phyloP scores from a whole-genome alignment of 2,797 vertebrate species.

The Manis javanica region DNA sequence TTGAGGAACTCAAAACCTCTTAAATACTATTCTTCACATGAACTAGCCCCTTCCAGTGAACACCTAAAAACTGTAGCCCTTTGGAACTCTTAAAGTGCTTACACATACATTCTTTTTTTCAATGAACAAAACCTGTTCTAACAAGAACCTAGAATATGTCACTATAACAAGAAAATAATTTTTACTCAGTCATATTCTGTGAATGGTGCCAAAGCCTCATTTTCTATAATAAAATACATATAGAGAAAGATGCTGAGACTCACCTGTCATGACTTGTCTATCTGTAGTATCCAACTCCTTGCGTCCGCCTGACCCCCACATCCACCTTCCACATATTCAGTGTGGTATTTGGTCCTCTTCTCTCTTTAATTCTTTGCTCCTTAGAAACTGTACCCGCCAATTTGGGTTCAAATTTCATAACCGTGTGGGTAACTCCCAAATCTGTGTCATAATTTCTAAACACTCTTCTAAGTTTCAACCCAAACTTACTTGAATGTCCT shows the following conservation, averaged over 20 bases:
- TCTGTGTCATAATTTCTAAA: neutral
- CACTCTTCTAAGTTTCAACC: neutral
- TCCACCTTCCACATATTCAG: neutral
- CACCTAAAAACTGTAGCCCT: neutral
- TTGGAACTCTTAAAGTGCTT: neutral
- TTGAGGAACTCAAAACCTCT: neutral
- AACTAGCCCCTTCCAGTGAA: constrained; percentile 39
- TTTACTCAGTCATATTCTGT: neutral
- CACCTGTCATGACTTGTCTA: neutral
- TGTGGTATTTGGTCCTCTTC: neutral
- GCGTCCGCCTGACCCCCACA: neutral
- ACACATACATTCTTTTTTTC: neutral
- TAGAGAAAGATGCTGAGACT: neutral
- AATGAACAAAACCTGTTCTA: neutral
- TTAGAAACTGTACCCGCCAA: neutral
- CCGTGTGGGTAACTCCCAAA: neutral
- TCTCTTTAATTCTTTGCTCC: neutral
- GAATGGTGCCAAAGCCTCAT: constrained; percentile 1
- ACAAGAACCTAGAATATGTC: constrained; percentile 51
- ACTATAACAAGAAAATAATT: constrained; percentile 7
- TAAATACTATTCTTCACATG: neutral
- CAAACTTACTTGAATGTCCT: neutral
- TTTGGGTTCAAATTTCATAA: neutral
- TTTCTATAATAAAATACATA: constrained; percentile 36
- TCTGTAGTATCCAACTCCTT: neutral